A percentile compares a stretch with the other conserved stretches of the same genome.
phyloP scores from a whole-genome alignment of 1,140 invertebrate genomes.

The Tribolium madens region DNA sequence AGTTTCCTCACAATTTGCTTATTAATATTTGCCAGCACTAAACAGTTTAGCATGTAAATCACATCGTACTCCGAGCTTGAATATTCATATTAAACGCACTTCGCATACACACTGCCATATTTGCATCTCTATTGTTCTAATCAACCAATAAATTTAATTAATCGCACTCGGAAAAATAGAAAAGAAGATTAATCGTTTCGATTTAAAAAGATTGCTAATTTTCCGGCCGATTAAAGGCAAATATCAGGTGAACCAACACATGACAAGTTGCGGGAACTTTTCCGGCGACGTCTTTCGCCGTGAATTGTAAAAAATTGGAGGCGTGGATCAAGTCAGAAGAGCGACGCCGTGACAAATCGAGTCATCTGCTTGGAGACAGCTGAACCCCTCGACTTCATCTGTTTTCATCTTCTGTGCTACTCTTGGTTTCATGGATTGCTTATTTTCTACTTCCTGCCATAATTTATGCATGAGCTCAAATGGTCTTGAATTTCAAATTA shows the following conservation, averaged over 20 bases:
- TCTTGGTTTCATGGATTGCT: constrained; percentile 45
- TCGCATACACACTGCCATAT: constrained; percentile 52
- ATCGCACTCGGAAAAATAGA: constrained; percentile 28
- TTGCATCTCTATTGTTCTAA: constrained; percentile 52
- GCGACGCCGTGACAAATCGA: constrained; percentile 43
- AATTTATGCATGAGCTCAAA: constrained; percentile 44
- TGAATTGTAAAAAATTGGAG: constrained; percentile 46
- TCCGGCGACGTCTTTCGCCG: background rate
- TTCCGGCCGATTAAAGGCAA: constrained; percentile 35
- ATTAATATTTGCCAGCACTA: constrained; percentile 48
- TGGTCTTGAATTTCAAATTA: constrained; percentile 46
- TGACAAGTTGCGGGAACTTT: background rate
- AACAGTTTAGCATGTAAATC: constrained; percentile 56
- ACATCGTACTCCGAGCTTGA: constrained; percentile 50
- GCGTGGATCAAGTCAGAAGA: constrained; percentile 40
- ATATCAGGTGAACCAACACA: constrained; percentile 34
- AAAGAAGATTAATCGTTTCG: constrained; percentile 17
- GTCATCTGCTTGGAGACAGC: constrained; percentile 44
- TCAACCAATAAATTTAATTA: constrained; percentile 56
- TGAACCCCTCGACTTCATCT: constrained; percentile 43
- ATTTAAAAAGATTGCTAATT: constrained; percentile 23
- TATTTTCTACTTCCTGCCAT: constrained; percentile 39
- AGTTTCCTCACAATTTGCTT: constrained; percentile 50
- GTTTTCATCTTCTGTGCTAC: constrained; percentile 42
- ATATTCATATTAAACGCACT: constrained; percentile 53